phyloP scores from a whole-genome alignment of 2,888 invertebrate genomes.

The Eupithecia exiguata region DNA sequence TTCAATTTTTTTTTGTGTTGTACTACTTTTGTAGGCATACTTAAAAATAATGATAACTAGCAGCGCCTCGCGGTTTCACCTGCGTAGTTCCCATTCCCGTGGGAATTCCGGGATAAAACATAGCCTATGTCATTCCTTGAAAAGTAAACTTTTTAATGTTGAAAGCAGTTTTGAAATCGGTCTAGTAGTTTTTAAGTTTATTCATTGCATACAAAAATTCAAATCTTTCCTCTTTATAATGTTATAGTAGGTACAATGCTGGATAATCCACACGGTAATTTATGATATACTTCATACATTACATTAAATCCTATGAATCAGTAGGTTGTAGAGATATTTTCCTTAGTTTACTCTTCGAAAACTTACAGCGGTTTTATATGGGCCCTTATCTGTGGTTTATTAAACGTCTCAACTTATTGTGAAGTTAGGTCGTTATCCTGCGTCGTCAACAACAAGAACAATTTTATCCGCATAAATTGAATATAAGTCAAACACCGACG shows the following conservation, averaged over 20 bases:
- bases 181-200: too few relatives aligned
- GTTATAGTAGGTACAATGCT: too few relatives aligned
- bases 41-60: neutral
- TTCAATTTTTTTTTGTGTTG: neutral
- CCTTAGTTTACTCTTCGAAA: neutral
- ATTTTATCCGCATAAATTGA: conserved; percentile 40
- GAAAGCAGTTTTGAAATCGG: too few relatives aligned
- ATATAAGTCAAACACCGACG: conserved; percentile 43
- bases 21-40: neutral
- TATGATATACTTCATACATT: neutral
- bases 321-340: neutral
- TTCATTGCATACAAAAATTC: too few relatives aligned
- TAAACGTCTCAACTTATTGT: conserved; percentile 27
- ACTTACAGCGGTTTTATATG: conserved; percentile 1
- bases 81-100: too few relatives aligned
- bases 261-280: too few relatives aligned
- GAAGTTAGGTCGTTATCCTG: conserved; percentile 35
- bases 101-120: too few relatives aligned
- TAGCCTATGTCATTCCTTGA: too few relatives aligned
- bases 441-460: conserved; percentile 40
- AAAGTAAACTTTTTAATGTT: too few relatives aligned
- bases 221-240: too few relatives aligned
- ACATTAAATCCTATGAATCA: neutral
- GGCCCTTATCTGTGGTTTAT: conserved; percentile 15
- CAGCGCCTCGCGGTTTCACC: too few relatives aligned